phyloP scores from a whole-genome alignment of 2,888 invertebrate species.

The Laothoe populi region DNA sequence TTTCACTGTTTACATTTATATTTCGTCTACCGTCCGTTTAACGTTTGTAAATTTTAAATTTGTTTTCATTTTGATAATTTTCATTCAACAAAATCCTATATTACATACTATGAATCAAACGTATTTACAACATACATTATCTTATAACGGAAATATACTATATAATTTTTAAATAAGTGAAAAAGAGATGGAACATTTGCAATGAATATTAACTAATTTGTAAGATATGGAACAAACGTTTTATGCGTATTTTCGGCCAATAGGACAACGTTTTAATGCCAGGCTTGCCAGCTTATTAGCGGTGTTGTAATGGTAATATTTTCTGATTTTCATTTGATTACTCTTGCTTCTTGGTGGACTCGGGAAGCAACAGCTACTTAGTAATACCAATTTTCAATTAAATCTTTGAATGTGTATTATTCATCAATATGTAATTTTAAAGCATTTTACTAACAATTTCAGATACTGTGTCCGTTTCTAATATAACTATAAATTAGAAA shows the following conservation, averaged over 20 bases:
- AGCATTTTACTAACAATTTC: no score
- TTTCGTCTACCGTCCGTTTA: slow-evolving; percentile 41
- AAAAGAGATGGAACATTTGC: slow-evolving; percentile 2
- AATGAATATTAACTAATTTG: background rate
- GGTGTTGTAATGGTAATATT: no score
- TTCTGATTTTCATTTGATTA: no score
- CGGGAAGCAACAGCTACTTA: no score
- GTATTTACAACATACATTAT: background rate
- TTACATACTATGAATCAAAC: background rate
- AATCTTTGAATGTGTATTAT: no score
- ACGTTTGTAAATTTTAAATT: slow-evolving; percentile 51
- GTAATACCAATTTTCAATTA: no score
- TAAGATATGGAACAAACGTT: background rate
- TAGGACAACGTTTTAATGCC: background rate
- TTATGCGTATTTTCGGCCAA: background rate
- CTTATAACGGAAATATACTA: background rate
- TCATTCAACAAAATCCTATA: slow-evolving; percentile 9
- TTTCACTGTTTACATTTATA: slow-evolving; percentile 41
- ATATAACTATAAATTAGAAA: no score
- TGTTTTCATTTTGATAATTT: slow-evolving; percentile 23
- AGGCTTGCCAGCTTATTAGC: background rate
- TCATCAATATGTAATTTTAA: no score
- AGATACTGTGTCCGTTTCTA: no score
- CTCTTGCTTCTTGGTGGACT: no score
- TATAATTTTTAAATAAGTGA: background rate